These are phyloP conservation scores for Microtus richardsoni DNA, from an alignment of 2,113 vertebrate species.

Conservation along the genomic window DNA sequence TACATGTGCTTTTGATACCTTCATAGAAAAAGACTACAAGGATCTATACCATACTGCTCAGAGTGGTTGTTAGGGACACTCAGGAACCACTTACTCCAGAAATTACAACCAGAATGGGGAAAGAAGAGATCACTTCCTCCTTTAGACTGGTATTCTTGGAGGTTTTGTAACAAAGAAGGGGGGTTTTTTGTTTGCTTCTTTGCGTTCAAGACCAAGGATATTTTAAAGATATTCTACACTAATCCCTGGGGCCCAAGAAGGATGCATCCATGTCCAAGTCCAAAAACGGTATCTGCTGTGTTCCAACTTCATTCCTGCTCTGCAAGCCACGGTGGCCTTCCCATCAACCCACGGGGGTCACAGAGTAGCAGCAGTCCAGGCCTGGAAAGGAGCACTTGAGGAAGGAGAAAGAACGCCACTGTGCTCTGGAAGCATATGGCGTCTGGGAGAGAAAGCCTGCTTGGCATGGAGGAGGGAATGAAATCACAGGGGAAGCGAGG, in stretches of 20 bases:
- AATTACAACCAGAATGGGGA: background rate
- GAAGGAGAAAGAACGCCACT: constrained; percentile 60
- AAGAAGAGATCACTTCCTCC: background rate
- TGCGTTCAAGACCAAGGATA: background rate
- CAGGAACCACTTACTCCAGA: background rate
- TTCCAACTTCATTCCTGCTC: background rate
- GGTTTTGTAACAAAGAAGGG: constrained; percentile 15
- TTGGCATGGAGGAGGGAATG: constrained; percentile 66
- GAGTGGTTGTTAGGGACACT: background rate
- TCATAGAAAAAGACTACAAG: background rate
- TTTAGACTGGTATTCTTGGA: background rate
- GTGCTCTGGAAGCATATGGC: constrained; percentile 78
- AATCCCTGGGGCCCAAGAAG: background rate
- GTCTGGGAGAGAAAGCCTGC: constrained; percentile 74
- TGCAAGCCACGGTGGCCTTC: background rate
- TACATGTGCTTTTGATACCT: background rate
- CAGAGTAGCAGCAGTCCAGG: background rate
- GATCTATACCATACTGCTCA: background rate
- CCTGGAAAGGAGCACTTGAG: background rate
- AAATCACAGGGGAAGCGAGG: constrained; percentile 51
- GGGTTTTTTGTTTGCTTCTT: background rate
- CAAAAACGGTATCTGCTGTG: background rate
- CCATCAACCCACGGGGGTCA: background rate
- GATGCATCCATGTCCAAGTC: background rate
- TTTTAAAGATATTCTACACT: constrained; percentile 37